phyloP scores from a whole-genome alignment of 2,797 vertebrate genomes.

The Myripristis murdjan region DNA sequence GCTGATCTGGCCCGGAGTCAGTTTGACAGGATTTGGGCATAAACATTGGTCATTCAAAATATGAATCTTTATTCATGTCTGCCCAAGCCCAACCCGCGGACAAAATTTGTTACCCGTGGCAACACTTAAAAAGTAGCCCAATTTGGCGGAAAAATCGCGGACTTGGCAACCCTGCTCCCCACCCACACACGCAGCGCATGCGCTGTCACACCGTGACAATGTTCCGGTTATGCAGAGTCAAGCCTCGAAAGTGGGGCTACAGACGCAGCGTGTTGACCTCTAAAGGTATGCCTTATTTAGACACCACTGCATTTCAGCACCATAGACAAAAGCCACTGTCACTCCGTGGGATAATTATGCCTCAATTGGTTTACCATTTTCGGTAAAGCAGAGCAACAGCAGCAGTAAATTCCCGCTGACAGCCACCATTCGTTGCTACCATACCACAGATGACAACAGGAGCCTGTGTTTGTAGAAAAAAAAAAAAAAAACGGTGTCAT shows the following conservation, averaged over 20 bases:
- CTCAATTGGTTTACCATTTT: background rate
- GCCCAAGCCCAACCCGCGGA: too few relatives aligned
- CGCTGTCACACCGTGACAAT: slow-evolving; percentile 43
- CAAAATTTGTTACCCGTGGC: too few relatives aligned
- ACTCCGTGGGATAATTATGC: background rate
- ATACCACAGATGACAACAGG: background rate
- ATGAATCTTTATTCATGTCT: too few relatives aligned
- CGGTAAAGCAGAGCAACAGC: background rate
- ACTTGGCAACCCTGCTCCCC: too few relatives aligned
- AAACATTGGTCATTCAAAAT: too few relatives aligned
- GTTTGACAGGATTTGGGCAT: too few relatives aligned
- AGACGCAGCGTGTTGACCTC: slow-evolving; percentile 8
- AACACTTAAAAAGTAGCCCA: too few relatives aligned
- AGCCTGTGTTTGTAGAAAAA: too few relatives aligned
- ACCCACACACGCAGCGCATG: slow-evolving; percentile 41
- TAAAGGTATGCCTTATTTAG: slow-evolving; percentile 58
- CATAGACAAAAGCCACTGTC: background rate
- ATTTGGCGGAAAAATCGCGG: too few relatives aligned
- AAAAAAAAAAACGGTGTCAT: too few relatives aligned
- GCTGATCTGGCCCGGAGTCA: too few relatives aligned
- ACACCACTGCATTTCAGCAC: fast-evolving
- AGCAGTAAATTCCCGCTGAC: background rate
- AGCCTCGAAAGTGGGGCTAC: background rate
- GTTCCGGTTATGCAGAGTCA: background rate
- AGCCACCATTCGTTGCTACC: background rate